Evolutionary conservation across 2,797 vertebrate genomes (phyloP), one percentile per base, ranked within the genome.

Genomic region (Ctenochaetus hawaiiensis): DNA sequence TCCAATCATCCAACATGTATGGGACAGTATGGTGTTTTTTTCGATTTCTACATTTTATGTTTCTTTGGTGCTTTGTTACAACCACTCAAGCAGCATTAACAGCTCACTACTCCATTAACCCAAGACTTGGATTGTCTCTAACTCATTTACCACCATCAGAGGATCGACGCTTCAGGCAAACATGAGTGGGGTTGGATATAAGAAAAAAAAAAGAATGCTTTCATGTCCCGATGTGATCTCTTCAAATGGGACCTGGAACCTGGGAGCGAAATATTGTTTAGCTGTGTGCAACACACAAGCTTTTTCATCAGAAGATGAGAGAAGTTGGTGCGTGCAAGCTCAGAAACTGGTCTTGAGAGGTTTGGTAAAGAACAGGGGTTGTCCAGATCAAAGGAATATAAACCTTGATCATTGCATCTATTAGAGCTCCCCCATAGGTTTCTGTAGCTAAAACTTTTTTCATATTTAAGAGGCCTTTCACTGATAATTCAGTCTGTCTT

Each of bases 71-170:
- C 93, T 93, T 94, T 94, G 93, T 94, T 92, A 94, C 87, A 91
- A 91, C 90, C 94, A 94, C 94, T 96, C 92, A 92, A 95, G 93
- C 87, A 93, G 94, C 95, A 95, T 96, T 95, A 95, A 95, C 93
- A 95, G 93, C 91, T 95, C 92, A 90, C 90, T 90, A 92, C 85
- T 94, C 94, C 94, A 95, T 96, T 95, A 94, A 90, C 91, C 92
- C 84, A 89, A 92, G 93, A 91, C 93, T 93, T 92, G 90, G 93
- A 95, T 95, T 94, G 94, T 95, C 94, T 95, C 93, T 94, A 95
- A 96, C 92, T 91, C 91, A 95, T 95, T 95, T 95, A 95, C 92
- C 91, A 94, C 90, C 94, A 95, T 95, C 94, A 91, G 93, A 92
- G 92, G 92, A 92, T 92, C 89, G 53, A 87, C 84, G 93, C 94